Evolutionary conservation across 2,797 vertebrate genomes (phyloP).

Genomic region (Thaleichthys pacificus): DNA sequence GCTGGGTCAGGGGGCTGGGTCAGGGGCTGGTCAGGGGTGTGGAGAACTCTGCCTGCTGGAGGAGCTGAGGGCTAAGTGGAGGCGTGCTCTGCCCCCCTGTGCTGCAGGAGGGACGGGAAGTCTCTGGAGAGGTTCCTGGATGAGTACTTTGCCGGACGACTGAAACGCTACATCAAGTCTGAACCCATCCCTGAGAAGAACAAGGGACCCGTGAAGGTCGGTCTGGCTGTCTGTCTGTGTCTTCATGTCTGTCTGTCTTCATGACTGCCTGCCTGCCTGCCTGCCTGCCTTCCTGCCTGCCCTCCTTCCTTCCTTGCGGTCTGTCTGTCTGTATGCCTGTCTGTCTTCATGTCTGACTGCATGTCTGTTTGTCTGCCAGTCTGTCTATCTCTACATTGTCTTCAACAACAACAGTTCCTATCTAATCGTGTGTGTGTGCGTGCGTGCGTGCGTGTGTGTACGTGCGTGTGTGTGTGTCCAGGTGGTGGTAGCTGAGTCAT

Average conservation of each 20-base stretch:
- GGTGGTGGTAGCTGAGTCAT: slow-evolving; percentile 76
- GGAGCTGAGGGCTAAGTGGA: neutral
- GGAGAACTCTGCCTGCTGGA: slow-evolving; percentile 1
- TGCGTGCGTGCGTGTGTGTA: neutral
- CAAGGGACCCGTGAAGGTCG: slow-evolving; percentile 70
- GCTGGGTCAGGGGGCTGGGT: too few relatives aligned
- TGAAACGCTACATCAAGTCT: slow-evolving; percentile 76
- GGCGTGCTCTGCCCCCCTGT: neutral
- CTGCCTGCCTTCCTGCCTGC: too few relatives aligned
- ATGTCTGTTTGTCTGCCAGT: neutral
- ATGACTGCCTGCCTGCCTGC: slow-evolving; percentile 39
- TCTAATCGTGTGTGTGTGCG: slow-evolving; percentile 4
- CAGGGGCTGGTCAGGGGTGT: too few relatives aligned
- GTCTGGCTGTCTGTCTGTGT: neutral
- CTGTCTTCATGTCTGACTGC: slow-evolving; percentile 40
- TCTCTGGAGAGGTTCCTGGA: slow-evolving; percentile 73
- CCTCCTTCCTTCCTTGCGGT: neutral
- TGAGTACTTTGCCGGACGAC: slow-evolving; percentile 71
- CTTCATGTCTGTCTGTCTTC: neutral
- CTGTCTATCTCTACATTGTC: neutral
- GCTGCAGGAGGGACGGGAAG: slow-evolving; percentile 68
- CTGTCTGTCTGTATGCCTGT: neutral
- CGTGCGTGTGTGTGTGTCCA: slow-evolving; percentile 27
- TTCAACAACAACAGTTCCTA: neutral
- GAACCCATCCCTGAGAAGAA: slow-evolving; percentile 74